A percentile compares a stretch with the other conserved stretches of the same genome.
phyloP scores from a whole-genome alignment of 2,888 invertebrate genomes.

The Microctonus aethiopoides region DNA sequence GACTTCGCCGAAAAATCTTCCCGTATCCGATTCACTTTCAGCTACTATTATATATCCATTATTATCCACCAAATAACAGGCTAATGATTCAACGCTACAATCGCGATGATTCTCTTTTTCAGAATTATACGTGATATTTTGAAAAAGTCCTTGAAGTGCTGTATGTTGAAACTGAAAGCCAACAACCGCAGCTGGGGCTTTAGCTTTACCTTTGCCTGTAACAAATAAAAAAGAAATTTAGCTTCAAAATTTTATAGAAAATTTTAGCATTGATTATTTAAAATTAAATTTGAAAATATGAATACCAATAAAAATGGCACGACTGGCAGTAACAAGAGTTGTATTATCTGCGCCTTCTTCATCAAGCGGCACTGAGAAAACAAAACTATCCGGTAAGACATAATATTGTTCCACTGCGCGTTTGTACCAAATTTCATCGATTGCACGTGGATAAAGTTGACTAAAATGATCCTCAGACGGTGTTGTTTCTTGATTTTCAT shows the following conservation, averaged over 20 bases:
- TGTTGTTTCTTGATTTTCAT: conserved; percentile 66
- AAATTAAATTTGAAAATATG: conserved; percentile 20
- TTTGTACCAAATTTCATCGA: conserved; percentile 90
- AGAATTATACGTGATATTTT: conserved; percentile 78
- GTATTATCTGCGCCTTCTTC: conserved; percentile 71
- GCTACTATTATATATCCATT: conserved; percentile 84
- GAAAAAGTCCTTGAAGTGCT: conserved; percentile 80
- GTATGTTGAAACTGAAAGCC: conserved; percentile 85
- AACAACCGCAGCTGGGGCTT: conserved; percentile 71
- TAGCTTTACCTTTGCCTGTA: conserved; percentile 54
- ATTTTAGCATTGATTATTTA: not conserved
- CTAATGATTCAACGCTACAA: conserved; percentile 75
- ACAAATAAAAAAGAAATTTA: too few species aligned
- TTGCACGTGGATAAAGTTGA: conserved; percentile 79
- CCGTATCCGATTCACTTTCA: conserved; percentile 78
- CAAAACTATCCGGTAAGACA: conserved; percentile 81
- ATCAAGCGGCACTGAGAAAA: conserved; percentile 82
- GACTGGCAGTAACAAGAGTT: conserved; percentile 85
- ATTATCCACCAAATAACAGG: conserved; percentile 89
- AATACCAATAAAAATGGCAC: conserved; percentile 76
- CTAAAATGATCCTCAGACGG: conserved; percentile 74
- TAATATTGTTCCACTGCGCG: conserved; percentile 89
- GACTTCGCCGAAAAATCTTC: conserved; percentile 88
- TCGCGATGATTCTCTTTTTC: conserved; percentile 65
- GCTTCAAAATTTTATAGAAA: not conserved